Conservation (phyloP, 1,140 invertebrate genomes). For the Dinothrombium tinctorium region DNA sequence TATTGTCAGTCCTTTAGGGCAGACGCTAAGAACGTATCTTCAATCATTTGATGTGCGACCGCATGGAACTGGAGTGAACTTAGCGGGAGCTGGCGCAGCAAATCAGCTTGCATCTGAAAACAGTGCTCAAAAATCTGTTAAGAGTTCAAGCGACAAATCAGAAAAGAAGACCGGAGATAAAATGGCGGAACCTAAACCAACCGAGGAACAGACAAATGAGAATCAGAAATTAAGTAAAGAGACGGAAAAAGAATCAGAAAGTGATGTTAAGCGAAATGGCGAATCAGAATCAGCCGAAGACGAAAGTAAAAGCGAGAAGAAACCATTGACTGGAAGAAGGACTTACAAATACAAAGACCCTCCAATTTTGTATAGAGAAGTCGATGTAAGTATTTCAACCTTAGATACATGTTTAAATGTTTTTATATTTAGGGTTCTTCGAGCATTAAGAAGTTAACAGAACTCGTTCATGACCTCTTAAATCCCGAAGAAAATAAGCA, state of each 20-base stretch:
- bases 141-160: neutral
- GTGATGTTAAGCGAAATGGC: no score
- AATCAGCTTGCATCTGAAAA: no score
- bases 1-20: conserved; percentile 29
- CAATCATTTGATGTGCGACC: conserved; percentile 23
- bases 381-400: conserved; percentile 33
- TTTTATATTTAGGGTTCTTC: conserved; percentile 25
- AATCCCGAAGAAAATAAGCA: conserved; percentile 19
- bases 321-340: no score
- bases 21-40: conserved; percentile 30
- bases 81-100: no score
- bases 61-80: conserved; percentile 18
- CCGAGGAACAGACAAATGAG: conserved; percentile 16
- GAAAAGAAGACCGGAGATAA: no score
- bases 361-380: conserved; percentile 52
- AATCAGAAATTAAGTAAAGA: neutral
- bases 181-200: conserved; percentile 5
- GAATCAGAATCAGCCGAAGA: no score
- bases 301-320: conserved; percentile 41
- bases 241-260: neutral
- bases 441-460: conserved; percentile 36
- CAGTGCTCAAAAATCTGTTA: no score
- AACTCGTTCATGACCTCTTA: conserved; percentile 35
- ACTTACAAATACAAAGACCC: conserved; percentile 31
- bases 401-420: neutral